Evolutionary conservation across 2,888 invertebrate genomes (phyloP).

Genomic region (Belgica antarctica): DNA sequence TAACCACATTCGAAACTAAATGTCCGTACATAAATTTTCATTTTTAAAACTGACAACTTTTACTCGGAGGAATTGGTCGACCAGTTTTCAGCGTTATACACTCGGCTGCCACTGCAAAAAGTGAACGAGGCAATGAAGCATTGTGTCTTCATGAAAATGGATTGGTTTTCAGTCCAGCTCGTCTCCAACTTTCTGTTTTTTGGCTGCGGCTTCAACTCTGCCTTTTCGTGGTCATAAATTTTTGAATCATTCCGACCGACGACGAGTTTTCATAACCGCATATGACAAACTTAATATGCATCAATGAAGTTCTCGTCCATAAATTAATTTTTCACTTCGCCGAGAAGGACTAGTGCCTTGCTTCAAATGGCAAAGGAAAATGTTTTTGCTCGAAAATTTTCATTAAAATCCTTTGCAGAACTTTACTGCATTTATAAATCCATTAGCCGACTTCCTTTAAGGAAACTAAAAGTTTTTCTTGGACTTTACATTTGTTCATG

Average conservation of each 20-base stretch:
- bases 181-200: too few species aligned
- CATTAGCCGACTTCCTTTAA: background rate
- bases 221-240: background rate
- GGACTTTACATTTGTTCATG: background rate
- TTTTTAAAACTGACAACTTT: constrained; percentile 30
- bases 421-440: constrained; percentile 16
- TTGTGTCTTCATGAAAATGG: constrained; percentile 21
- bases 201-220: background rate
- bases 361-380: background rate
- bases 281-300: constrained; percentile 7
- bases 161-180: constrained; percentile 7
- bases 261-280: background rate
- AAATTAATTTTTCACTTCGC: background rate
- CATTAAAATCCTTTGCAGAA: background rate
- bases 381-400: background rate
- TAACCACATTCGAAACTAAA: constrained; percentile 38
- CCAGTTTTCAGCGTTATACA: constrained; percentile 8
- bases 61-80: constrained; percentile 18
- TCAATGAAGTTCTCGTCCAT: background rate
- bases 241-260: background rate
- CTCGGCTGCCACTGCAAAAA: background rate
- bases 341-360: background rate
- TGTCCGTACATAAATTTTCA: constrained; percentile 38
- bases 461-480: background rate
- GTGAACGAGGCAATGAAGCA: constrained; percentile 20